These are phyloP conservation scores for Rhinogobius similis DNA, from an alignment of 2,113 vertebrate genomes.

Conservation along the genomic window DNA sequence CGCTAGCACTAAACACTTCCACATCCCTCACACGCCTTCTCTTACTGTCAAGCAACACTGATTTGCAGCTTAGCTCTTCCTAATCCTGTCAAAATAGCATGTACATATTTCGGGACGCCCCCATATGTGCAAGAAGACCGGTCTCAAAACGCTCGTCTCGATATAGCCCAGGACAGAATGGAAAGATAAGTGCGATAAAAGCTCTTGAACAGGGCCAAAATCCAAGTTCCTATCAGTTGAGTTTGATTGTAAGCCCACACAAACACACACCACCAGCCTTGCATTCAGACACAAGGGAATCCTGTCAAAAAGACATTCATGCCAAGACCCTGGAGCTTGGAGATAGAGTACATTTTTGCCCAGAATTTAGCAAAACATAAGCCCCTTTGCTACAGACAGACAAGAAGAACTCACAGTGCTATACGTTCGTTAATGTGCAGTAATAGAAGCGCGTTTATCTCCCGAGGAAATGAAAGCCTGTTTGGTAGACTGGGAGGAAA, in stretches of 20 bases:
- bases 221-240: slow-evolving; percentile 41
- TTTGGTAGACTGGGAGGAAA: not conserved
- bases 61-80: not conserved
- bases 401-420: slow-evolving; percentile 26
- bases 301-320: slow-evolving; percentile 60
- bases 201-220: slow-evolving; percentile 27
- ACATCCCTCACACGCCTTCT: not conserved
- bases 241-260: slow-evolving; percentile 11
- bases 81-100: not conserved
- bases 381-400: slow-evolving; percentile 15
- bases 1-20: not conserved
- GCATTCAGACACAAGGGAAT: slow-evolving; percentile 41
- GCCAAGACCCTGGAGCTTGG: slow-evolving; percentile 50
- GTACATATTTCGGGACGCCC: not conserved
- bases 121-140: not conserved
- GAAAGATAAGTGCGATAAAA: slow-evolving; percentile 25
- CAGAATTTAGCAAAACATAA: slow-evolving; percentile 44
- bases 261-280: slow-evolving; percentile 12
- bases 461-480: not conserved
- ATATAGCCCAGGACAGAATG: slow-evolving; percentile 15
- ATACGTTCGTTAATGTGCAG: slow-evolving; percentile 30
- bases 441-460: not conserved
- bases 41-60: not conserved
- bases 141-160: not conserved
- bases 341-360: slow-evolving; percentile 25